These are phyloP conservation scores for Parelbella ahira DNA, from an alignment of 2,888 invertebrate species.

Conservation along the genomic window DNA sequence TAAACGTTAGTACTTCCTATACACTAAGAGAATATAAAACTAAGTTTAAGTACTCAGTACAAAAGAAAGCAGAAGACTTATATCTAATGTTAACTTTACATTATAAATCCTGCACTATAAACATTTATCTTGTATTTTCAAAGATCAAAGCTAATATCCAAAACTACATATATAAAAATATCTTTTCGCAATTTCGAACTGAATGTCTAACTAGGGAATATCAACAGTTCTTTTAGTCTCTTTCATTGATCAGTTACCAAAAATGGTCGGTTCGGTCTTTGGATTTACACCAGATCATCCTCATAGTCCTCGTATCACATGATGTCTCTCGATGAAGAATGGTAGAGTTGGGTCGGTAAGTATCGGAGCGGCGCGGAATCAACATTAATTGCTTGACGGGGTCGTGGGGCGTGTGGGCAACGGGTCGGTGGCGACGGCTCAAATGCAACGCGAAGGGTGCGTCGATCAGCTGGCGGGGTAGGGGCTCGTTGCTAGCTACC, in stretches of 20 bases:
- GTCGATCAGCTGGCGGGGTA: slow-evolving; percentile 36
- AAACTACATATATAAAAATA: slow-evolving; percentile 54
- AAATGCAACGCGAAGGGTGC: slow-evolving; percentile 35
- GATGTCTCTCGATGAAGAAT: slow-evolving; percentile 43
- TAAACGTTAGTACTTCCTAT: slow-evolving; percentile 13
- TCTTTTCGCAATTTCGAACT: slow-evolving; percentile 36
- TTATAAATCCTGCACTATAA: slow-evolving; percentile 14
- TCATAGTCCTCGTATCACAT: slow-evolving; percentile 63
- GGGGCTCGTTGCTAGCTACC: slow-evolving; percentile 61
- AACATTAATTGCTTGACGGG: slow-evolving; percentile 7
- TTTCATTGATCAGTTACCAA: slow-evolving; percentile 12
- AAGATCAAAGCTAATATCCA: slow-evolving; percentile 30
- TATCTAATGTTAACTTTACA: too few relatives aligned
- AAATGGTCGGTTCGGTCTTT: slow-evolving; percentile 35
- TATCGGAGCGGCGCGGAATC: slow-evolving; percentile 43
- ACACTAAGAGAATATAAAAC: slow-evolving; percentile 6
- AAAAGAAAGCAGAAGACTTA: neutral
- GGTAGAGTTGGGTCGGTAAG: slow-evolving; percentile 43
- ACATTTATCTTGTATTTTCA: slow-evolving; percentile 13
- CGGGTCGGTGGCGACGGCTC: slow-evolving; percentile 33
- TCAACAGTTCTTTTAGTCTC: slow-evolving; percentile 18
- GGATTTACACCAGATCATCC: slow-evolving; percentile 66
- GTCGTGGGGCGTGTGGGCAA: slow-evolving; percentile 30
- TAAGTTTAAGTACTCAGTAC: slow-evolving; percentile 10
- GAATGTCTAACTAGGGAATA: slow-evolving; percentile 32